phyloP scores from a whole-genome alignment of 2,888 invertebrate species.

The Drosophila emarginata region DNA sequence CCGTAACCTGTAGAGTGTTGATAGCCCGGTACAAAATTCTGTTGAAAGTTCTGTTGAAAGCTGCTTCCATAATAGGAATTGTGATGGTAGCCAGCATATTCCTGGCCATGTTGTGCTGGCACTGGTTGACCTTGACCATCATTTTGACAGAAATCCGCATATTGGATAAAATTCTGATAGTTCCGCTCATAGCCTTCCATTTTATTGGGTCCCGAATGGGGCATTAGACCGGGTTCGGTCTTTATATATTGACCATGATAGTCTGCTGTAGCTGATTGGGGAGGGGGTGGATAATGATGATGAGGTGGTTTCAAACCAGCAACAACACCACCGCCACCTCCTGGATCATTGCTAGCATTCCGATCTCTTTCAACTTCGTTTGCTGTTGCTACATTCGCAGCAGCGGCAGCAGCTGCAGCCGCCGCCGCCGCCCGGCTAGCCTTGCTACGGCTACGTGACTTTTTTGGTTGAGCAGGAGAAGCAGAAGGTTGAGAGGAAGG shows the following conservation, averaged over 20 bases:
- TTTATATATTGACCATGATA: constrained; percentile 81
- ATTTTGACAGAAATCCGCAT: constrained; percentile 82
- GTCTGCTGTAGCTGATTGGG: constrained; percentile 66
- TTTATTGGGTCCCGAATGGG: constrained; percentile 79
- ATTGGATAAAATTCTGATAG: constrained; percentile 83
- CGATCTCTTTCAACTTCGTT: constrained; percentile 78
- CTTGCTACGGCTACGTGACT: constrained; percentile 76
- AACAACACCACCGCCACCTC: constrained; percentile 59
- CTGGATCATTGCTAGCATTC: constrained; percentile 80
- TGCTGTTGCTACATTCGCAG: constrained; percentile 59
- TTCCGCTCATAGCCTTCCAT: constrained; percentile 83
- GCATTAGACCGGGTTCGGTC: constrained; percentile 81
- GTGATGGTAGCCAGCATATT: constrained; percentile 76
- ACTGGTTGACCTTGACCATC: constrained; percentile 80
- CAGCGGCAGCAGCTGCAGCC: constrained; percentile 62
- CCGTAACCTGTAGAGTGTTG: constrained; percentile 77
- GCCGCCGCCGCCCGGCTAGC: constrained; percentile 56
- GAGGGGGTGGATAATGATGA: constrained; percentile 65
- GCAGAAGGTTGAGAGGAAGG: constrained; percentile 18
- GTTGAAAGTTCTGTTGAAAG: constrained; percentile 81
- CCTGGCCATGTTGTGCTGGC: constrained; percentile 70
- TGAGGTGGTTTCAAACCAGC: constrained; percentile 58
- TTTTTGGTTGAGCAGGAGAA: constrained; percentile 64
- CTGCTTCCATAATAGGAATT: constrained; percentile 79
- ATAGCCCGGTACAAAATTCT: constrained; percentile 80